phyloP scores from a whole-genome alignment of 2,888 invertebrate genomes.

The Netelia melanura region DNA sequence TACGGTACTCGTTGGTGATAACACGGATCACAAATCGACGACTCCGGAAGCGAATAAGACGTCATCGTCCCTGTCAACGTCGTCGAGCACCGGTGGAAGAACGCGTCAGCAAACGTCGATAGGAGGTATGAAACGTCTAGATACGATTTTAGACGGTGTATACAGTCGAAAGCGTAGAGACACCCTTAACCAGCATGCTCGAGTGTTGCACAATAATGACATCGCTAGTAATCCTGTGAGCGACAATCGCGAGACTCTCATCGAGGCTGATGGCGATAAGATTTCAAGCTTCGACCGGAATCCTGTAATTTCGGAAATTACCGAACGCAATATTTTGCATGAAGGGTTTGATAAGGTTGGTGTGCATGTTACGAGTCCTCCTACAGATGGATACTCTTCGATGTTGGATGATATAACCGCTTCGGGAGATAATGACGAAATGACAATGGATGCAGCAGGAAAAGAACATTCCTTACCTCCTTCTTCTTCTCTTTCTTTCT shows the following conservation, averaged over 20 bases:
- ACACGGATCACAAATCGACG: slow-evolving; percentile 89
- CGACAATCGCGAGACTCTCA: background rate
- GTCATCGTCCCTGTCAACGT: slow-evolving; percentile 87
- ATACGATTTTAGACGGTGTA: slow-evolving; percentile 61
- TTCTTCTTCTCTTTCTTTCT: slow-evolving; percentile 59
- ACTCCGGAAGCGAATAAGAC: slow-evolving; percentile 91
- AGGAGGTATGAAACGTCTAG: slow-evolving; percentile 85
- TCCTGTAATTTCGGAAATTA: slow-evolving; percentile 3
- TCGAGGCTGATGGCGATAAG: slow-evolving; percentile 38
- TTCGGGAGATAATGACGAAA: slow-evolving; percentile 49
- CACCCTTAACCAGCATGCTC: slow-evolving; percentile 88
- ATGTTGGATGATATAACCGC: slow-evolving; percentile 44
- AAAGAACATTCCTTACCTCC: slow-evolving; percentile 36
- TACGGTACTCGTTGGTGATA: slow-evolving; percentile 93
- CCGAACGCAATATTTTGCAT: slow-evolving; percentile 58
- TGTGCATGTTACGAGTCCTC: slow-evolving; percentile 62
- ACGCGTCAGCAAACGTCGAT: slow-evolving; percentile 80
- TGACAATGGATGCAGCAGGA: slow-evolving; percentile 33
- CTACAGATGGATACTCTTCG: slow-evolving; percentile 72
- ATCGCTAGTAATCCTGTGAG: slow-evolving; percentile 43
- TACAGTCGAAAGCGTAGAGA: slow-evolving; percentile 90
- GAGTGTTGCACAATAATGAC: slow-evolving; percentile 77
- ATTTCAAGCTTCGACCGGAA: slow-evolving; percentile 32
- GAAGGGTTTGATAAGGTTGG: slow-evolving; percentile 58
- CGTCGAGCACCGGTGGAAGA: slow-evolving; percentile 88